Evolutionary conservation across 2,888 invertebrate genomes (phyloP), one percentile per base, ranked within the genome.

Genomic region (Cerastoderma edule): DNA sequence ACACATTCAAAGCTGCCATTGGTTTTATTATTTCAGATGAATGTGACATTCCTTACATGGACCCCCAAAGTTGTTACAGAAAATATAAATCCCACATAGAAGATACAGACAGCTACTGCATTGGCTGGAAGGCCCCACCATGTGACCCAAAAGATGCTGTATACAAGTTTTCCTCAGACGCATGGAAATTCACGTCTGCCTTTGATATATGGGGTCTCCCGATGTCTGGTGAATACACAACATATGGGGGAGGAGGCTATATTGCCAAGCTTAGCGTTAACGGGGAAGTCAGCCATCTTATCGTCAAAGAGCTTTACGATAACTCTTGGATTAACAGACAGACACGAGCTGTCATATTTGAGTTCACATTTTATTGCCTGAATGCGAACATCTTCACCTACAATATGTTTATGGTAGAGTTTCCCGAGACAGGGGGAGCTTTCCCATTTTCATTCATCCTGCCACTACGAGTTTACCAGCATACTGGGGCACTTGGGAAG

Each of bases 211-310:
- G 84, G 84, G 89, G 87, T 5, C 44, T 84, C n/a, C 84, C 88
- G 1, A 73, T 86, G 28, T 57, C 83, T 33, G 89, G 88, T 3
- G 57, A 64, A 19, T 78, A 79, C 53, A 81, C 67, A 3, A 83
- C 82, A 2, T 89, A 89, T 28, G 75, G 85, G 4, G 89, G 89
- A 0, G 89, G 89, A 2, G 89, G 89, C 1, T 90, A 90, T 64
- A 86, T 90, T 3, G 84, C 86, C 0, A 80, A 87, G 46, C 75
- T 89, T 0, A 86, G 83, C 53, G 85, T 88, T 0, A 88, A 86
- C 53, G 48, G 73, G 19, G 72, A 83, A 32, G 81, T 88, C 19
- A 85, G 86, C 2, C 78, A 78, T 8, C 44, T 75, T n/a, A 85
- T 88, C 6, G 57, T 85, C 13, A 56, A 83, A 0, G 87, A 89